These are phyloP conservation scores for Hemibagrus guttatus DNA, from an alignment of 2,797 vertebrate genomes.

Conservation along the genomic window DNA sequence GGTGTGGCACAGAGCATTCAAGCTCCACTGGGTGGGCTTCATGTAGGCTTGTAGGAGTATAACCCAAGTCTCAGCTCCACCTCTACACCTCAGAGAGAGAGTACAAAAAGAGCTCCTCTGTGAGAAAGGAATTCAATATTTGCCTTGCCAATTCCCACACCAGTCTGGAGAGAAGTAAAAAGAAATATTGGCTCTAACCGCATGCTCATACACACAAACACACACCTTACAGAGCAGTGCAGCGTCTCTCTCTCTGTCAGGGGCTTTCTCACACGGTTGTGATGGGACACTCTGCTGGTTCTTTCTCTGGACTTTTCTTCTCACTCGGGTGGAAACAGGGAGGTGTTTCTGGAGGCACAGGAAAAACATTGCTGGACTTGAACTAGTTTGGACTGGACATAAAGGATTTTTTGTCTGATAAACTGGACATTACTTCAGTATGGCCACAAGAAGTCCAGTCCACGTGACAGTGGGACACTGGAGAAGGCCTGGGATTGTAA, in stretches of 20 bases:
- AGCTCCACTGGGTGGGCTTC: conserved; percentile 37
- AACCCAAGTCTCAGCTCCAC: conserved; percentile 53
- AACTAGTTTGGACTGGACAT: conserved; percentile 29
- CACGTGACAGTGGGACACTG: conserved; percentile 64
- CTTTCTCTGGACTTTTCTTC: conserved; percentile 28
- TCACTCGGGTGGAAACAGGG: conserved; percentile 19
- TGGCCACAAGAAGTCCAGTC: conserved; percentile 62
- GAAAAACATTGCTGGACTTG: background rate
- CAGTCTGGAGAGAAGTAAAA: conserved; percentile 40
- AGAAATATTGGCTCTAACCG: conserved; percentile 28
- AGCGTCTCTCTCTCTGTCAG: conserved; percentile 5
- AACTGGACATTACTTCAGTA: conserved; percentile 48
- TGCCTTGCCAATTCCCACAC: conserved; percentile 37
- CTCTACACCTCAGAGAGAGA: conserved; percentile 55
- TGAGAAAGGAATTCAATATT: conserved; percentile 41
- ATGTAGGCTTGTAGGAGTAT: conserved; percentile 46
- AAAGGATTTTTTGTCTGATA: background rate
- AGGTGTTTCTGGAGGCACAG: background rate
- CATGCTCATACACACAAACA: conserved; percentile 46
- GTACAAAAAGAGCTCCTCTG: conserved; percentile 42
- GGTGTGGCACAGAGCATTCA: conserved; percentile 2
- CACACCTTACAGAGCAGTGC: conserved; percentile 44
- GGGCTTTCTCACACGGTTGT: conserved; percentile 48
- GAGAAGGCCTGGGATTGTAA: conserved; percentile 70
- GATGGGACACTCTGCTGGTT: conserved; percentile 35